Conservation (phyloP, 23 tunicate genomes). For the Trididemnum miniatum region DNA sequence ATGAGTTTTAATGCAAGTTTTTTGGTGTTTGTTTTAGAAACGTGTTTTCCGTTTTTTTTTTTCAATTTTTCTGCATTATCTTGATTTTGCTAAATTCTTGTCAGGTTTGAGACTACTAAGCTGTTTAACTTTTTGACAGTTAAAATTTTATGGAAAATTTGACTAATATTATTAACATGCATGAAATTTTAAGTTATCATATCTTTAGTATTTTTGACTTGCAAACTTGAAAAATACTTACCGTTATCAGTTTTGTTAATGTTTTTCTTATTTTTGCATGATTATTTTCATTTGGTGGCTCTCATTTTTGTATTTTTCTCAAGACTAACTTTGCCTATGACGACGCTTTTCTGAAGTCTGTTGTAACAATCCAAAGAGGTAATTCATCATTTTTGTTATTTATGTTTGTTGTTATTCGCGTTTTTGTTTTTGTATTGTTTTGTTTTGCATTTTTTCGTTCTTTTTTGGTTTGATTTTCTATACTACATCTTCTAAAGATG, state of each 20-base stretch:
- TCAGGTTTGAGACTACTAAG: too few relatives aligned
- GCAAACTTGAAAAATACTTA: too few relatives aligned
- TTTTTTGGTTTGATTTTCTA: neutral
- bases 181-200: neutral
- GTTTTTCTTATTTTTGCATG: conserved; percentile 7
- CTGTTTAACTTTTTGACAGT: too few relatives aligned
- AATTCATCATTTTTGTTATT: neutral
- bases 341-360: conserved; percentile 39
- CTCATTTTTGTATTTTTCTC: conserved; percentile 17
- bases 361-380: conserved; percentile 66
- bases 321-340: conserved; percentile 43
- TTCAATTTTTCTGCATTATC: too few relatives aligned
- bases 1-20: too few relatives aligned
- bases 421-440: neutral
- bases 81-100: too few relatives aligned
- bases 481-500: too few relatives aligned
- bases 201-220: neutral
- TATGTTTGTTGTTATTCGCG: neutral
- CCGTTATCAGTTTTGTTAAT: neutral
- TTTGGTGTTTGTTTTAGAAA: too few relatives aligned
- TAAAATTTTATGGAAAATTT: too few relatives aligned
- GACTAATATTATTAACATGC: too few relatives aligned
- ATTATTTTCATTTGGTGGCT: conserved; percentile 25
- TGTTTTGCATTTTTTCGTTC: neutral
- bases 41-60: too few relatives aligned